phyloP scores from a whole-genome alignment of 2,888 invertebrate genomes.

The Odontocerum albicorne region DNA sequence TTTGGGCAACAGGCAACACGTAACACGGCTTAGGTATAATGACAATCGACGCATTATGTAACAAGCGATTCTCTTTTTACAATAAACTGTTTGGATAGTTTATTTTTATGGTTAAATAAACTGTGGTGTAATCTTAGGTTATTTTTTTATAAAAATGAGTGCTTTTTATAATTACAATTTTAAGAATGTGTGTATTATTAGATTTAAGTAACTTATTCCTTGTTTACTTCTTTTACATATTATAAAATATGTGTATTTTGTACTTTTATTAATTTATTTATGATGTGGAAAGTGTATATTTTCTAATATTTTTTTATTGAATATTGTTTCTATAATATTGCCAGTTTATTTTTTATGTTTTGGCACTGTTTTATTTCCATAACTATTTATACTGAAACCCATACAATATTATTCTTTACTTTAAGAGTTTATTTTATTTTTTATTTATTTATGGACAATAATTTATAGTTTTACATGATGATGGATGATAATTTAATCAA shows the following conservation, averaged over 20 bases:
- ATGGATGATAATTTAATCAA: slow-evolving; percentile 13
- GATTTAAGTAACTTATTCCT: slow-evolving; percentile 35
- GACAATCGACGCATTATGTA: slow-evolving; percentile 27
- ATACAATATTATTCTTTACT: slow-evolving; percentile 24
- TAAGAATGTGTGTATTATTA: slow-evolving; percentile 37
- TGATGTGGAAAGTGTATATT: slow-evolving; percentile 13
- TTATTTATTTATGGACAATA: slow-evolving; percentile 31
- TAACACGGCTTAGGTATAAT: slow-evolving; percentile 16
- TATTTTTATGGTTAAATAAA: slow-evolving; percentile 22
- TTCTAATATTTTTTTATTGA: slow-evolving; percentile 17
- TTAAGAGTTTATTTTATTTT: slow-evolving; percentile 23
- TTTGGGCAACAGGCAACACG: neutral
- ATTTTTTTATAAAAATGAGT: slow-evolving; percentile 36
- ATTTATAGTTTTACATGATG: slow-evolving; percentile 19
- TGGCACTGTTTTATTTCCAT: slow-evolving; percentile 26
- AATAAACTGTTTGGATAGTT: slow-evolving; percentile 13
- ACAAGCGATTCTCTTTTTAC: slow-evolving; percentile 19
- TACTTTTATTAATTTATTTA: slow-evolving; percentile 32
- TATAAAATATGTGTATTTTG: slow-evolving; percentile 25
- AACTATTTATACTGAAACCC: slow-evolving; percentile 27
- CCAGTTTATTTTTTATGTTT: slow-evolving; percentile 29
- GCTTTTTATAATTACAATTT: slow-evolving; percentile 34
- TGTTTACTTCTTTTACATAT: slow-evolving; percentile 23
- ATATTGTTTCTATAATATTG: slow-evolving; percentile 16
- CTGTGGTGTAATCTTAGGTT: slow-evolving; percentile 37